Evolutionary conservation across 1,140 invertebrate genomes (phyloP).

Genomic region (Panagrolaimus sp.): DNA sequence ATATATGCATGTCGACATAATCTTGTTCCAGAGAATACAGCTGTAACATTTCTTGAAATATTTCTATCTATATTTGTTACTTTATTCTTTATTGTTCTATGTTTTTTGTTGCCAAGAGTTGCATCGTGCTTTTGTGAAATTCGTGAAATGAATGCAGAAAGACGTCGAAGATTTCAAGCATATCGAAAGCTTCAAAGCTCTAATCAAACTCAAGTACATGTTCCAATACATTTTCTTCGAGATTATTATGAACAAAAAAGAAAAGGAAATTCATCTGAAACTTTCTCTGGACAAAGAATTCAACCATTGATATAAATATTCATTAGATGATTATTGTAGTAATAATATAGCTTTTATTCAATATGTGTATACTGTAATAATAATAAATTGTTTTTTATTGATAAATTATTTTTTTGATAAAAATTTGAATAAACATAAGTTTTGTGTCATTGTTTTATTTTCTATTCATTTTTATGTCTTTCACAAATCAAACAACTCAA

Average conservation of each 20-base stretch:
- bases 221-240: conserved; percentile 5
- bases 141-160: neutral
- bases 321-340: too few species aligned
- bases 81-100: neutral
- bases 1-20: neutral
- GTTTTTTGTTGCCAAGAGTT: neutral
- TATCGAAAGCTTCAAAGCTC: neutral
- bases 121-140: neutral
- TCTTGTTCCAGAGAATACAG: neutral
- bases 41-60: neutral
- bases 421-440: too few species aligned
- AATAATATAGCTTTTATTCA: too few species aligned
- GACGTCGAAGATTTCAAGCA: neutral
- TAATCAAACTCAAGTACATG: neutral
- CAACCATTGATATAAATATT: too few species aligned
- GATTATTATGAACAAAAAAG: neutral
- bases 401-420: too few species aligned
- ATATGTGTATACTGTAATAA: too few species aligned
- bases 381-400: too few species aligned
- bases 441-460: too few species aligned
- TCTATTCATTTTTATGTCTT: too few species aligned
- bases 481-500: too few species aligned
- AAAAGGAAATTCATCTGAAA: too few species aligned
- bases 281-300: too few species aligned
- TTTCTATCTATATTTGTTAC: neutral